These are phyloP conservation scores for Apteryx mantelli DNA, from an alignment of 2,113 vertebrate genomes.

Conservation along the genomic window DNA sequence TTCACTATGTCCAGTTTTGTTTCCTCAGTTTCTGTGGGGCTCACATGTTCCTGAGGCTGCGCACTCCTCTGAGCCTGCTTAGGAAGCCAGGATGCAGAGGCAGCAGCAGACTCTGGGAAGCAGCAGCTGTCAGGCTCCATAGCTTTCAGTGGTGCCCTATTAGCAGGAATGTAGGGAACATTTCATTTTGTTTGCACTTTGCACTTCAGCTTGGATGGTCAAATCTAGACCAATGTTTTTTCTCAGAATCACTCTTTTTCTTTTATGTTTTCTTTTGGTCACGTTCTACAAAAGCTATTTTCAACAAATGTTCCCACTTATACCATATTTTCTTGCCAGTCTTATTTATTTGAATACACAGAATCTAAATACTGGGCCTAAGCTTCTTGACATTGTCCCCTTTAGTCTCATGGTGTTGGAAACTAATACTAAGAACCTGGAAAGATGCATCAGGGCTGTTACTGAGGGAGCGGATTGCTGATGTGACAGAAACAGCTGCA, in stretches of 20 bases:
- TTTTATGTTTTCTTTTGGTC: not conserved
- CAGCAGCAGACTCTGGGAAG: not conserved
- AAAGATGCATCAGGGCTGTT: not conserved
- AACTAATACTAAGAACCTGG: not conserved
- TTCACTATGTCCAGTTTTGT: not conserved
- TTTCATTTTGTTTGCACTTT: not conserved
- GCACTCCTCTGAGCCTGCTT: not conserved
- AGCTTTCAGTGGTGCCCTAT: not conserved
- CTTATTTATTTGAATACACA: not conserved
- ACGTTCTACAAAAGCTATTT: not conserved
- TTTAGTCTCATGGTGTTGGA: not conserved
- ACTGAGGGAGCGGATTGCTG: slow-evolving; percentile 41
- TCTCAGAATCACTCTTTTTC: not conserved
- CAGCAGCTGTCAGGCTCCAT: not conserved
- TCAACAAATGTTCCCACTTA: not conserved
- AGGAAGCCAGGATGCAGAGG: not conserved
- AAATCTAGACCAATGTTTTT: not conserved
- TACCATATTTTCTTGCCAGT: not conserved
- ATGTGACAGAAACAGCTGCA: slow-evolving; percentile 55
- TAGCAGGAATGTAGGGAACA: not conserved
- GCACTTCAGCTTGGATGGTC: not conserved
- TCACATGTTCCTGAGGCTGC: not conserved
- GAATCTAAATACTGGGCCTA: not conserved
- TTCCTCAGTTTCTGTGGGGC: not conserved
- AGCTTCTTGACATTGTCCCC: not conserved